Evolutionary conservation across 2,113 vertebrate species (phyloP), one percentile per base, ranked within the genome.

Genomic region (Psophia crepitans): DNA sequence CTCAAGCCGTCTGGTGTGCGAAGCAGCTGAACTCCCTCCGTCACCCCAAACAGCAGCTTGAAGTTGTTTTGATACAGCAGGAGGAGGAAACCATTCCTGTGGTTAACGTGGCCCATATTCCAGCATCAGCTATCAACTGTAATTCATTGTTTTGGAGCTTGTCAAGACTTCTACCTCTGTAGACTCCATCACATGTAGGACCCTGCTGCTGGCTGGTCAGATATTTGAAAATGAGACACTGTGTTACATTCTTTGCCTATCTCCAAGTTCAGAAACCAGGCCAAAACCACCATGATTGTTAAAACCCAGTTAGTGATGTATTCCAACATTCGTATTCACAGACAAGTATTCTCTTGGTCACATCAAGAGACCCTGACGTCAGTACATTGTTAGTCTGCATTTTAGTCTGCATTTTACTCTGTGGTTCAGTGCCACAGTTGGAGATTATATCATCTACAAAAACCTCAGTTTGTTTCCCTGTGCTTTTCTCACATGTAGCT

Each of bases 271-370:
- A 92, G 61, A 95, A 95, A 84, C 28, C 26, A 89, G 69, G 65
- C 61, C 92, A 92, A 95, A 95, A 41, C 32, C 46, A 65, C 49
- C 28, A 41, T 11, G 24, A 39, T 27, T 65, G 32, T 93, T 82
- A 92, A 92, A 93, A 64, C 12, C 23, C 68, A 56, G 48, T 46
- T 43, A 58, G 41, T 49, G 91, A 94, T 91, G 95, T 93, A 91
- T 82, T 73, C 57, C 54, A 79, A 54, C n/a, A 71, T 60, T 82
- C 82, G 69, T 60, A 80, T 61, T 81, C 8, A 1, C 32, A 51
- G 80, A 91, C 54, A 84, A 84, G 93, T 94, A 20, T 51, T 66
- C 70, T 65, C 57, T 70, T 2, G 8, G 86, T 87, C 84, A 51
- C 58, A 88, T 49, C 56, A 61, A 70, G 56, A 58, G 8, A 65